phyloP scores from a whole-genome alignment of 1,140 invertebrate species.

The Battus philenor region DNA sequence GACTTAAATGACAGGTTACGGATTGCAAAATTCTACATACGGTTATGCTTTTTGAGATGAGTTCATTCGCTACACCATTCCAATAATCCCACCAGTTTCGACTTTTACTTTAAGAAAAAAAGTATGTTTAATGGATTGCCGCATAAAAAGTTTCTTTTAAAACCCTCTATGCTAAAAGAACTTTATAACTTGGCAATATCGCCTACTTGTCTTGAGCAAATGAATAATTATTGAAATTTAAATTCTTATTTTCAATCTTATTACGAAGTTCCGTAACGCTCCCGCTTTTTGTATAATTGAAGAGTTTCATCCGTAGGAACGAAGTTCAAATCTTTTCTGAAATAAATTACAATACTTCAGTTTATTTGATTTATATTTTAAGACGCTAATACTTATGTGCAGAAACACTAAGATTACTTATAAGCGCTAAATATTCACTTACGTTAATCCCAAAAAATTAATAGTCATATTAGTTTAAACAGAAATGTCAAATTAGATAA shows the following conservation, averaged over 20 bases:
- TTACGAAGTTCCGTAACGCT: constrained; percentile 44
- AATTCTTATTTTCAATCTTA: constrained; percentile 47
- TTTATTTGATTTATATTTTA: constrained; percentile 21
- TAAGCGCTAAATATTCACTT: no score
- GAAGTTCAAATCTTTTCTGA: constrained; percentile 30
- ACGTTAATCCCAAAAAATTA: no score
- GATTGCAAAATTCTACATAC: no score
- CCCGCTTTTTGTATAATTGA: constrained; percentile 44
- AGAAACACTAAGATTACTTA: no score
- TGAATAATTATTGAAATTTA: constrained; percentile 52
- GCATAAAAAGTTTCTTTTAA: constrained; percentile 36
- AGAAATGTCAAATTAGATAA: no score
- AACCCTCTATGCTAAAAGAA: constrained; percentile 34
- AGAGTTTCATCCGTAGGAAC: constrained; percentile 33
- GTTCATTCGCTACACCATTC: no score
- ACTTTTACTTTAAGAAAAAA: no score
- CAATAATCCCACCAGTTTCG: no score
- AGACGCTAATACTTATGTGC: constrained; percentile 6
- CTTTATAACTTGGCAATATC: constrained; percentile 46
- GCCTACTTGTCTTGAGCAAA: constrained; percentile 38
- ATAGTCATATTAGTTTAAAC: no score
- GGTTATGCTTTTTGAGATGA: no score
- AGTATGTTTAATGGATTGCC: constrained; percentile 44
- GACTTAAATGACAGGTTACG: no score
- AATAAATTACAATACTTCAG: constrained; percentile 32